Base-by-base conservation (phyloP, 2,888 invertebrate species). In the Xestoiulus laeticollis region DNA sequence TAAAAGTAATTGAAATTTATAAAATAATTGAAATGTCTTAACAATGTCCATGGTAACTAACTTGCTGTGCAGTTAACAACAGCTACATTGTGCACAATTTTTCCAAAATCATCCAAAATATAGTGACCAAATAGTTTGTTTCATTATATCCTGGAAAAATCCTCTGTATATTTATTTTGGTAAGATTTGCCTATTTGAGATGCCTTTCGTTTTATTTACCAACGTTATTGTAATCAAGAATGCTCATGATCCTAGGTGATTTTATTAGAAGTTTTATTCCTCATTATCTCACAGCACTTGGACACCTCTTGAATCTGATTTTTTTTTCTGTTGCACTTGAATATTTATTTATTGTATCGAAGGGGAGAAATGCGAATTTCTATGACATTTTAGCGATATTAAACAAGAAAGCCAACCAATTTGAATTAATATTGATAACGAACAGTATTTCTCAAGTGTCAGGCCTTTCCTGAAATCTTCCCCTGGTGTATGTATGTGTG, bases 381-480 rank as follows among this genome's bases (percentile, higher is more conserved):
- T 8, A 26, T 68, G 68, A 26, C n/a, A 68, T 68, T 68, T 68
- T 26, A 68, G 26, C 68, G 68, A 68, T 26, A 68, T 68, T 68
- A 68, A 68, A n/a, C 68, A 26, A 26, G 26, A 68, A n/a, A 26
- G 68, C 68, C 26, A 68, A 26, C 26, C 68, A 26, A 10, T 68
- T 26, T 68, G 68, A 68, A 68, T 68, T 68, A 68, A 68, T 68
- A n/a, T 68, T 30, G 68, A 68, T 26, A 68, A 26, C 26, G 26
- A 68, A 68, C 68, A 68, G 68, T 68, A 68, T 68, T 68, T 68
- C 26, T 68, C 68, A 68, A 12, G 68, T 30, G 30, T 68, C 68
- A 68, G 68, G 68, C 68, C 68, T 68, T 68, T 68, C 68, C 68
- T 68, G 68, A 26, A 68, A 68, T 68, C 68, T 68, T 68, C 68